Base-by-base conservation (phyloP, 1,140 invertebrate species). In the Orius insidiosus region DNA sequence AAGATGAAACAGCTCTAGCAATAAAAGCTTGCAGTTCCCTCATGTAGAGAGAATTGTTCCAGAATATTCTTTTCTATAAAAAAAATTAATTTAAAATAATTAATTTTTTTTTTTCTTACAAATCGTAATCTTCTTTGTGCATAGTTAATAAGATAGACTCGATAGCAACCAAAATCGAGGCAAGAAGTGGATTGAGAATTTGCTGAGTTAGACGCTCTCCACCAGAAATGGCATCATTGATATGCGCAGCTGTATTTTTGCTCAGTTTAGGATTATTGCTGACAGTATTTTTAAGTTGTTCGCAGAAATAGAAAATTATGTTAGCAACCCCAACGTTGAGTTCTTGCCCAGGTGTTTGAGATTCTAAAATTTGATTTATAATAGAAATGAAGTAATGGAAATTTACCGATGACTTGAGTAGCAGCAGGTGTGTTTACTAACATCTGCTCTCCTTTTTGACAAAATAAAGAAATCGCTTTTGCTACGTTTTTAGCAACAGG, bases 101-200 rank as follows among this genome's bases (percentile, higher is more conserved):
- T n/a, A n/a, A n/a, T n/a, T n/a, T n/a, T n/a, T n/a, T n/a, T n/a
- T n/a, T n/a, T n/a, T n/a, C 59, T 59, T 62, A 78, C 71, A 66
- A 65, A 51, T 73, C 76, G 49, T 88, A 78, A 55, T 89, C 83
- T 50, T 92, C 87, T 51, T 85, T 79, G 59, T 93, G 87, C 71
- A 92, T 87, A 3, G 85, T 92, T 35, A 86, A 64, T 41, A 95
- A 68, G 55, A 96, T 95, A 33, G 87, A 85, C 63, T 86, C 86
- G 5, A 93, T 72, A 1, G 88, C 80, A 52, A 85, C 79, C 46
- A 73, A 76, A 43, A 95, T 83, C 0, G 87, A 88, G 48, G 71
- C 74, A 50, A 78, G 57, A 0, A 90, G 60, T 24, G 83, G 85
- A 31, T 74, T 65, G 5, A 86, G 59, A 46, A 81, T 76, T 50